Evolutionary conservation across 2,797 vertebrate species (phyloP).

Genomic region (Calcarius lapponicus): DNA sequence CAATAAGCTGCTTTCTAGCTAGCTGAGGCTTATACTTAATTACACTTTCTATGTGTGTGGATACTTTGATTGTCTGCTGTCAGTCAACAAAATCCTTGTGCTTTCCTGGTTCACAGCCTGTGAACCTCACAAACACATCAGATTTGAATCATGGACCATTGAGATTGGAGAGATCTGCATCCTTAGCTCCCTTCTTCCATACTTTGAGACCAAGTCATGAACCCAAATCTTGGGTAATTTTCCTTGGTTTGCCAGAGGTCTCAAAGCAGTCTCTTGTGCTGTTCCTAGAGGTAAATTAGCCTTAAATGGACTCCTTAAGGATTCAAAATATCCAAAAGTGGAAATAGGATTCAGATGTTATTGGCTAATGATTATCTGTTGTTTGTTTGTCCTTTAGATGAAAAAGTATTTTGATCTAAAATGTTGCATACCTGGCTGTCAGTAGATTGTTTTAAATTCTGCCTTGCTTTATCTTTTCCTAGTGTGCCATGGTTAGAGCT

Average conservation of each 20-base stretch:
- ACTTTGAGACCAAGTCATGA: neutral
- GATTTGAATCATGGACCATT: rapidly evolving
- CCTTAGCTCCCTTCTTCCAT: neutral
- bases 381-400: neutral
- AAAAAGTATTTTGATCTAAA: neutral
- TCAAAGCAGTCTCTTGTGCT: neutral
- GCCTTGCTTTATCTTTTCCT: neutral
- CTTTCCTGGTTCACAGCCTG: neutral
- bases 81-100: neutral
- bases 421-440: neutral
- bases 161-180: neutral
- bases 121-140: neutral
- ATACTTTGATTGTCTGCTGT: neutral
- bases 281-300: neutral
- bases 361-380: neutral
- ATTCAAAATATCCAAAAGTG: neutral
- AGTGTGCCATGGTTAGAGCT: constrained; percentile 32
- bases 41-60: neutral
- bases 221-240: neutral
- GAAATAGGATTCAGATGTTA: neutral
- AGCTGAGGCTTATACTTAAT: neutral
- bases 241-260: neutral
- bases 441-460: neutral
- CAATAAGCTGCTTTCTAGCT: neutral
- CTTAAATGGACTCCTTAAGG: constrained; percentile 8